Evolutionary conservation across 2,888 invertebrate species (phyloP), one percentile per base, ranked within the genome.

Genomic region (Doris montereyensis): DNA sequence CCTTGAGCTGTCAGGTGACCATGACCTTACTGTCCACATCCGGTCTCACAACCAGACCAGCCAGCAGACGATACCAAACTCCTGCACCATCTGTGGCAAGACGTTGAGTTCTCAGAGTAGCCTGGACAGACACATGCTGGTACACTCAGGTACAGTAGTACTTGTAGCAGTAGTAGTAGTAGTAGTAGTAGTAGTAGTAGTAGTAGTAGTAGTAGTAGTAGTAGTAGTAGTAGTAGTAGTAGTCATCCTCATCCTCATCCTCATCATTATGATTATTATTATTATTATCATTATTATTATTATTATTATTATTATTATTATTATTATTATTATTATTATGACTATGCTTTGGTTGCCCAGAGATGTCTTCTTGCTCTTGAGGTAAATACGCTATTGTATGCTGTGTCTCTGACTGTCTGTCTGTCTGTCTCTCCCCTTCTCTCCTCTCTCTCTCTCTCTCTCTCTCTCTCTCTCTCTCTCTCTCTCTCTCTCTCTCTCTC

Each of bases 71-170:
- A 83, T 85, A 58, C 83, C 88, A 73, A 90, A 94, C 89, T 92
- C 93, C 41, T 95, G 95, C 90, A 93, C 93, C 62, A 93, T 94
- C 81, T 95, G 95, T 90, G 92, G 93, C 83, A 95, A 96, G 92
- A 89, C 94, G 75, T 92, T 96, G 34, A 95, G 95, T 87, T 96
- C 95, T 4, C 94, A 95, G 85, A 95, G 95, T 83, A 95, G 95
- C 68, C 92, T 96, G 85, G 96, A 96, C 89, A 93, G 95, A 34
- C 96, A 96, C 92, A 94, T 95, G 86, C 92, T 96, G 78, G 95
- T 95, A 1, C 96, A 96, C 90, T 95, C 95, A 58, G 91, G 91
- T 91, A 79, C 81, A 86, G n/a, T n/a, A n/a, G n/a, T n/a, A n/a
- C n/a, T 82, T 24, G 4, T 30, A 30, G 24, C 24, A 2, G 2